Percentiles rank a stretch among this genome's conserved stretches.
Conservation (phyloP, 2,113 vertebrate species). For the Bos indicus region DNA sequence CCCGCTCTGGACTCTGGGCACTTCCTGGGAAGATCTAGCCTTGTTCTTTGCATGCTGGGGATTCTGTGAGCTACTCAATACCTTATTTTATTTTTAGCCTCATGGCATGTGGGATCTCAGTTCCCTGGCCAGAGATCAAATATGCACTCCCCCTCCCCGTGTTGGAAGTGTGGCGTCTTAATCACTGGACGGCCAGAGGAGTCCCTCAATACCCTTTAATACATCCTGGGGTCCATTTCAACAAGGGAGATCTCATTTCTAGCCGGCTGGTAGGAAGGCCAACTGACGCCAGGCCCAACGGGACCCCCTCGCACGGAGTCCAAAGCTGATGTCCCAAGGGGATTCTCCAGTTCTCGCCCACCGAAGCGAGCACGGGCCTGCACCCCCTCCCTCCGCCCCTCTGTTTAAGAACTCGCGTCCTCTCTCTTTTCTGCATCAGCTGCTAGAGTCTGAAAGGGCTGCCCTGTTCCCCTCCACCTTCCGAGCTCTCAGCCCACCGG, state of each 20-base stretch:
- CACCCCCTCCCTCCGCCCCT: rapidly evolving
- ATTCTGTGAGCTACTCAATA: neutral
- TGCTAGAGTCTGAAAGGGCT: neutral
- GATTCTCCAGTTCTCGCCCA: neutral
- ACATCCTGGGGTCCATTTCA: neutral
- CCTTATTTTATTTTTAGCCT: neutral
- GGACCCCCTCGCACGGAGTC: rapidly evolving
- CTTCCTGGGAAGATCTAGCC: neutral
- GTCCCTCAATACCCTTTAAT: neutral
- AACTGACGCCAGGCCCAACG: rapidly evolving
- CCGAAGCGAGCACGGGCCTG: rapidly evolving
- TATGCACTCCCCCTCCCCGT: neutral
- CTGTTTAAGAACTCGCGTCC: no score
- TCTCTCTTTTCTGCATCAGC: neutral
- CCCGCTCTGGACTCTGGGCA: neutral
- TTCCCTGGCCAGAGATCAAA: neutral
- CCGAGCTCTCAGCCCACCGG: rapidly evolving
- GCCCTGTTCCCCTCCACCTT: neutral
- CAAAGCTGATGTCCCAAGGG: neutral
- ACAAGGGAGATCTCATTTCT: neutral
- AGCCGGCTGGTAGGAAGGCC: neutral
- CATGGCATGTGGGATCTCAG: neutral
- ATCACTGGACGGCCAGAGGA: neutral
- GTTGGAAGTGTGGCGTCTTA: neutral
- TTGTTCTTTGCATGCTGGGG: neutral